Conservation (phyloP, 1,140 invertebrate genomes). For the Wasmannia auropunctata region DNA sequence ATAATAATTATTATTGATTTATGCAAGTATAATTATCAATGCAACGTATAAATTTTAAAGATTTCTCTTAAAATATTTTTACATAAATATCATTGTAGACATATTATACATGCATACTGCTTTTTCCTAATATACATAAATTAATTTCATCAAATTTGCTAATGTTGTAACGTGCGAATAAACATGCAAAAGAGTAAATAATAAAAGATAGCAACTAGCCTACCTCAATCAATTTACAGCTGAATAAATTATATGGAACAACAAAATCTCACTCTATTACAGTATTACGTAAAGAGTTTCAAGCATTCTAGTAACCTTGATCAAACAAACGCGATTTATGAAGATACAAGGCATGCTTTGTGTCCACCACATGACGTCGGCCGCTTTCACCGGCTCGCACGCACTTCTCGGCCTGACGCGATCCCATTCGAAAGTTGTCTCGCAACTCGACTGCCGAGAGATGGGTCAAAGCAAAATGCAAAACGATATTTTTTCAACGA, state of each 20-base stretch:
- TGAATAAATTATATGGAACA: background rate
- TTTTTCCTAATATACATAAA: background rate
- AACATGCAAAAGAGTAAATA: background rate
- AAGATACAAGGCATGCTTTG: background rate
- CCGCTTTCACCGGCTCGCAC: constrained; percentile 30
- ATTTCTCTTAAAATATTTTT: constrained; percentile 21
- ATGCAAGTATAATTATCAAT: background rate
- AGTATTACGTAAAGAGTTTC: background rate
- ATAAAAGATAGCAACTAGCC: background rate
- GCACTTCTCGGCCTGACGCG: background rate
- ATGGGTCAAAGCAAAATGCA: constrained; percentile 13
- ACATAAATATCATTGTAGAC: background rate
- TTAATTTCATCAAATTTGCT: background rate
- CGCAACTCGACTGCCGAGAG: background rate
- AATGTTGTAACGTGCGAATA: background rate
- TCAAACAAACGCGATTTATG: background rate
- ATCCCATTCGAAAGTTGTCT: constrained; percentile 43
- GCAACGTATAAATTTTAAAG: background rate
- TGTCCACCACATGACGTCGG: background rate
- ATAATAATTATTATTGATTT: background rate
- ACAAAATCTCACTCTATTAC: background rate
- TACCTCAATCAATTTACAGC: background rate
- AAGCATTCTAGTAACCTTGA: constrained; percentile 25
- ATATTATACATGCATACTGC: background rate
- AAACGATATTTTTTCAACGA: constrained; percentile 1